Evolutionary conservation across 2,113 vertebrate species (phyloP).

Genomic region (Hippocampus barbouri): DNA sequence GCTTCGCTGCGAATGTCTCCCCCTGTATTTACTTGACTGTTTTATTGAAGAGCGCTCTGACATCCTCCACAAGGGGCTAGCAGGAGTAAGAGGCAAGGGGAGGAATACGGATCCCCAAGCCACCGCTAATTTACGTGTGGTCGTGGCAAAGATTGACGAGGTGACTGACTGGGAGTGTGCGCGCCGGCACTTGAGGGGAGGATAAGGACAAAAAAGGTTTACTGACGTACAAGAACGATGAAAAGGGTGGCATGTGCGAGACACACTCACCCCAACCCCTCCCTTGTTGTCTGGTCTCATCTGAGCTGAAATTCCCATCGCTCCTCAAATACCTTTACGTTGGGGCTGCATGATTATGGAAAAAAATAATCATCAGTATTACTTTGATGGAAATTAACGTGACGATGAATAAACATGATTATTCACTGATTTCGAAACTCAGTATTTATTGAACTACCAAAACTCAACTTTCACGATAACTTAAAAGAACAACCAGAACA

Average conservation of each 20-base stretch:
- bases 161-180: slow-evolving; percentile 67
- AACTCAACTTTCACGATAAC: no score
- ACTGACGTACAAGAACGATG: slow-evolving; percentile 61
- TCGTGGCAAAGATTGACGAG: slow-evolving; percentile 71
- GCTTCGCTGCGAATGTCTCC: slow-evolving; percentile 62
- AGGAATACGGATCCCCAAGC: slow-evolving; percentile 55
- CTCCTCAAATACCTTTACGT: slow-evolving; percentile 33
- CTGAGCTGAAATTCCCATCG: slow-evolving; percentile 56
- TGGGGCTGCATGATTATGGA: no score
- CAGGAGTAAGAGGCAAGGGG: slow-evolving; percentile 21
- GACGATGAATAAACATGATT: no score
- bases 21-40: slow-evolving; percentile 63
- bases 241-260: slow-evolving; percentile 58
- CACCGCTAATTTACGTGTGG: slow-evolving; percentile 71
- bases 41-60: slow-evolving; percentile 72
- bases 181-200: slow-evolving; percentile 60
- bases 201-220: slow-evolving; percentile 69
- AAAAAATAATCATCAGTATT: no score
- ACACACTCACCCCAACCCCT: slow-evolving; percentile 37
- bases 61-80: slow-evolving; percentile 52
- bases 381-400: no score
- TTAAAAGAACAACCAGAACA: no score
- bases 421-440: no score
- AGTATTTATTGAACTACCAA: no score
- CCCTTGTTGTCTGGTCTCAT: slow-evolving; percentile 30